Conservation (phyloP, 2,113 vertebrate genomes). For the Alethe diademata region DNA sequence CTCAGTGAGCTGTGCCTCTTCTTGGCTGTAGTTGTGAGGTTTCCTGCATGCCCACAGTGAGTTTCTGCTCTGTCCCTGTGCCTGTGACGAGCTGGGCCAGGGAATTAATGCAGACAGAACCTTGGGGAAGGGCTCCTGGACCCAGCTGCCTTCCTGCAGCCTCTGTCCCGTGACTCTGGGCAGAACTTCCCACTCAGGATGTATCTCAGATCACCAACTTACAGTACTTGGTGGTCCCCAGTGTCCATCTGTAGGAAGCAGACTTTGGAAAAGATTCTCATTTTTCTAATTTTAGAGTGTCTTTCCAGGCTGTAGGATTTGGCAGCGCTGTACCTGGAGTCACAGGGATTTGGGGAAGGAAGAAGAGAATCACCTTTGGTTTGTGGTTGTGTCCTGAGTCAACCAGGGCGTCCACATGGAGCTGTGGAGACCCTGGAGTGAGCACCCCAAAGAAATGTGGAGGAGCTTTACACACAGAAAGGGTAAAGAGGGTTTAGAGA, state of each 20-base stretch:
- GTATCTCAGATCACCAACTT: fast-evolving
- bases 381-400: background rate
- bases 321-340: fast-evolving
- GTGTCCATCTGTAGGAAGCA: background rate
- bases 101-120: background rate
- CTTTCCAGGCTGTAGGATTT: background rate
- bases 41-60: fast-evolving
- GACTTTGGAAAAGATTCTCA: background rate
- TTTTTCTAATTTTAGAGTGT: background rate
- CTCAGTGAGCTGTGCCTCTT: background rate
- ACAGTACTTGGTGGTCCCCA: background rate
- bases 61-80: background rate
- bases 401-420: fast-evolving
- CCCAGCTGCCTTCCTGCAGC: background rate
- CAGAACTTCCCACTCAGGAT: background rate
- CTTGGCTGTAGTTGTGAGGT: background rate
- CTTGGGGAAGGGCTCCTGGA: background rate
- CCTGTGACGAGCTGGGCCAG: fast-evolving
- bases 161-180: fast-evolving
- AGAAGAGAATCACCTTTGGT: fast-evolving
- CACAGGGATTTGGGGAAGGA: background rate
- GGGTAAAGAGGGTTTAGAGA: background rate
- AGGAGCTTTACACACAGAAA: background rate
- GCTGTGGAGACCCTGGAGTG: background rate
- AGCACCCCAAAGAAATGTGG: background rate